These are phyloP conservation scores for Lathamus discolor DNA, from an alignment of 2,113 vertebrate genomes.

Conservation along the genomic window DNA sequence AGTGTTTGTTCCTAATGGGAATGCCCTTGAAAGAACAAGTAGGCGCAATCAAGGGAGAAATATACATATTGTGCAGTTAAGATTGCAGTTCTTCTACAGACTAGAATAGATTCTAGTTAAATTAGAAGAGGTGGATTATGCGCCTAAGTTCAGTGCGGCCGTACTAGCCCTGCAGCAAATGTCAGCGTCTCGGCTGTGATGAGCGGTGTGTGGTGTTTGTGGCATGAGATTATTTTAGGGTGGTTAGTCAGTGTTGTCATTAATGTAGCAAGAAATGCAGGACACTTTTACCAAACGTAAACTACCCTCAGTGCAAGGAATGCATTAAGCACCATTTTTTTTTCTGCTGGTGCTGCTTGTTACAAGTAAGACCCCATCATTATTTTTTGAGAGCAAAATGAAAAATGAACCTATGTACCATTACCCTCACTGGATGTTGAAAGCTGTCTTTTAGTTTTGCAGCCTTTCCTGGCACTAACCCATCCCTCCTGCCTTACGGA, in stretches of 20 bases:
- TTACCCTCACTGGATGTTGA: background rate
- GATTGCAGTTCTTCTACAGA: constrained; percentile 38
- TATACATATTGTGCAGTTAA: constrained; percentile 56
- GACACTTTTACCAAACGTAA: background rate
- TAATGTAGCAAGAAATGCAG: background rate
- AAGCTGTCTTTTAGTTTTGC: background rate
- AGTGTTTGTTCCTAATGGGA: constrained; percentile 61
- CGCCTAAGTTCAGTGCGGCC: constrained; percentile 5
- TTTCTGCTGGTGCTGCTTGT: fast-evolving
- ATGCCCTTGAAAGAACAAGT: constrained; percentile 70
- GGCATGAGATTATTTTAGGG: background rate
- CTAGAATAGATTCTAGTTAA: constrained; percentile 39
- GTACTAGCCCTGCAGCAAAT: background rate
- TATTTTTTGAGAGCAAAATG: background rate
- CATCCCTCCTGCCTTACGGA: background rate
- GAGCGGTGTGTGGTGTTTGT: background rate
- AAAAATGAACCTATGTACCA: background rate
- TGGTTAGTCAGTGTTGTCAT: background rate
- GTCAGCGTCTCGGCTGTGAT: background rate
- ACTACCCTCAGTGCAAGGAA: background rate
- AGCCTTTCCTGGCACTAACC: background rate
- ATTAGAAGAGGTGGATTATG: constrained; percentile 43
- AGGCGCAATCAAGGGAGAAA: constrained; percentile 60
- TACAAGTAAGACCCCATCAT: background rate
- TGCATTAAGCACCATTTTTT: background rate